Base-by-base conservation (phyloP, 1,140 invertebrate genomes). In the Drosophila malerkotliana region DNA sequence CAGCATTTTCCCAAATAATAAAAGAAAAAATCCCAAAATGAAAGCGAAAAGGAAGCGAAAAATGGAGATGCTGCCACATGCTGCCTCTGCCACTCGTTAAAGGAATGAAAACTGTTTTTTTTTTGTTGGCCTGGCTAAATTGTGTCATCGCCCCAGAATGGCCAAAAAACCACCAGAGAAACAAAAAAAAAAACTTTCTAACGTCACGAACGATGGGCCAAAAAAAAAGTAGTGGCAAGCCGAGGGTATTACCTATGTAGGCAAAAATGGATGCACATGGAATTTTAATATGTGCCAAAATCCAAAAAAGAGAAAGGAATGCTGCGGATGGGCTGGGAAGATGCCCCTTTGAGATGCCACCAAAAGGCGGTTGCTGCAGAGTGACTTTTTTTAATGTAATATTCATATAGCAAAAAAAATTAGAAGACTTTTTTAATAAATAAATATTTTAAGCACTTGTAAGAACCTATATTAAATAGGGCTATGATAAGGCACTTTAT, bases 101-200 rank as follows among this genome's bases (percentile, higher is more conserved):
- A 72, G 66, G 45, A 71, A 58, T 51, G 66, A 37, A 12, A 52
- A 71, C 10, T 44, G 14, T 18, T 59, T 34, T 51, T 51, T 48
- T 30, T 24, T 24, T 15, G 60, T 66, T 45, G 64, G 54, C 68
- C 68, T 8, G 54, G 37, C 53, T 30, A 72, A 72, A 72, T 72
- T 72, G 68, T 72, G 67, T 72, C 68, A 72, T 72, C 67, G 68
- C 56, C 67, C 68, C 67, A 72, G 68, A 72, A 72, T 72, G 68
- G 39, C 55, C 67, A 18, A 51, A 41, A 62, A 39, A 39, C 24
- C n/a, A 41, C 1, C 26, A 28, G 39, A 48, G 45, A 18, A 41
- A 4, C 18, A 21, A 41, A 48, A 56, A 26, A 26, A 14, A 57
- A 37, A 71, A 72, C 68, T 72, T 72, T 72, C 68, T 72, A 72